Conservation (phyloP, 2,113 vertebrate genomes). For the Ranitomeya variabilis region DNA sequence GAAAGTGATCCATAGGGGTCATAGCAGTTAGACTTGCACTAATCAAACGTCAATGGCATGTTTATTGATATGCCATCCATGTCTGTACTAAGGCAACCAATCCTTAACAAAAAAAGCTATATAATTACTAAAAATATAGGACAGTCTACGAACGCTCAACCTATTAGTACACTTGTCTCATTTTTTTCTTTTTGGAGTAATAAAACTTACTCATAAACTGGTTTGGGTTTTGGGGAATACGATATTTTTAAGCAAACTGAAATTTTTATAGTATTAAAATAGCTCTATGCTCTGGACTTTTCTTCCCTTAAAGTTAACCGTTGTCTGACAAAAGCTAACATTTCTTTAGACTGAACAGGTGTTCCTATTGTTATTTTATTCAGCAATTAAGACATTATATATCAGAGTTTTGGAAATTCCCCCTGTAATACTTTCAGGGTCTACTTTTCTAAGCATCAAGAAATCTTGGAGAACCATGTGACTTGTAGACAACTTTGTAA, state of each 20-base stretch:
- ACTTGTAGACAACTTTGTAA: neutral
- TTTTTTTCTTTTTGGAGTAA: too few species aligned
- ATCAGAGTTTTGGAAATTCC: conserved; percentile 6
- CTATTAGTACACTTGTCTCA: too few species aligned
- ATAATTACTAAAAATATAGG: neutral
- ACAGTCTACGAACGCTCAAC: too few species aligned
- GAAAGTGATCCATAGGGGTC: neutral
- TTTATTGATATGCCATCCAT: neutral
- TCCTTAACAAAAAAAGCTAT: neutral
- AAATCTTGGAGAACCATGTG: neutral
- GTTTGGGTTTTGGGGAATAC: too few species aligned
- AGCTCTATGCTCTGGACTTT: neutral
- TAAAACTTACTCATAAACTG: too few species aligned
- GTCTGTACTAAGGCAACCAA: neutral
- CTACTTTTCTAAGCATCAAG: neutral
- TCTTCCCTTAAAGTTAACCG: neutral
- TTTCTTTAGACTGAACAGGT: neutral
- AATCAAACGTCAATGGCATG: neutral
- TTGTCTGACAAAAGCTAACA: too few species aligned
- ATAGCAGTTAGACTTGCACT: neutral
- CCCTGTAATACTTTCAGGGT: neutral
- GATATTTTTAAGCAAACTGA: too few species aligned
- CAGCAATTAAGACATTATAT: neutral
- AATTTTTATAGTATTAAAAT: neutral
- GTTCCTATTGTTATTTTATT: neutral